Evolutionary conservation across 2,113 vertebrate species (phyloP).

Genomic region (Semicossyphus pulcher): DNA sequence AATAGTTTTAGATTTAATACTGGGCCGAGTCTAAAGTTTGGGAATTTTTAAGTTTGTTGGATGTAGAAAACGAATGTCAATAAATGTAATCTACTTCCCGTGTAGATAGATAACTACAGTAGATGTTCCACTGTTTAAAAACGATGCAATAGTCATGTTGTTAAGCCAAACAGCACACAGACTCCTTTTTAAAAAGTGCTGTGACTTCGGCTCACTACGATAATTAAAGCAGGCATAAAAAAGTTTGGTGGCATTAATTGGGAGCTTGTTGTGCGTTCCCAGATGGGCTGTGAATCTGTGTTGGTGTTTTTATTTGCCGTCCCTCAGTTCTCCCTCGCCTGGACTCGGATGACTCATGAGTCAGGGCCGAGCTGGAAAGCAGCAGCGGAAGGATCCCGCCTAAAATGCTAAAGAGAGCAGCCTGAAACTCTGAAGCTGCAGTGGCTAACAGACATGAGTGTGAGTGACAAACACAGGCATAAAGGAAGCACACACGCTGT

Average conservation of each 20-base stretch:
- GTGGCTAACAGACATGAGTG: constrained; percentile 17
- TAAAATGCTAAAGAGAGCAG: constrained; percentile 48
- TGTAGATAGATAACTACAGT: not conserved
- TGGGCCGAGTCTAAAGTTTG: too few species aligned
- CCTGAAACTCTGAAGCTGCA: constrained; percentile 19
- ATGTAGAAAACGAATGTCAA: too few species aligned
- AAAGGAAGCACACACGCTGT: not conserved
- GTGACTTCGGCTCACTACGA: not conserved
- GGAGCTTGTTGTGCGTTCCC: not conserved
- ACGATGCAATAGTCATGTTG: not conserved
- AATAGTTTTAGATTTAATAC: too few species aligned
- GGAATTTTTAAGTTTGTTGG: too few species aligned
- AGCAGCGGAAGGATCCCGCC: not conserved
- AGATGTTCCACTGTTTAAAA: not conserved
- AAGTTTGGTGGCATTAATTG: not conserved
- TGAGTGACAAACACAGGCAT: constrained; percentile 13
- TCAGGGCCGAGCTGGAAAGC: not conserved
- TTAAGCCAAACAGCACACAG: not conserved
- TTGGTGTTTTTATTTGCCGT: not conserved
- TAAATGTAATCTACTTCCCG: too few species aligned
- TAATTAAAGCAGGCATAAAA: not conserved
- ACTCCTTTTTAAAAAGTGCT: not conserved
- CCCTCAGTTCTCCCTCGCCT: not conserved
- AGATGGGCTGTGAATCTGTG: not conserved
- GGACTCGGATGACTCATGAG: not conserved